Conservation (phyloP, 2,888 invertebrate species). For the Ligdia adustata region DNA sequence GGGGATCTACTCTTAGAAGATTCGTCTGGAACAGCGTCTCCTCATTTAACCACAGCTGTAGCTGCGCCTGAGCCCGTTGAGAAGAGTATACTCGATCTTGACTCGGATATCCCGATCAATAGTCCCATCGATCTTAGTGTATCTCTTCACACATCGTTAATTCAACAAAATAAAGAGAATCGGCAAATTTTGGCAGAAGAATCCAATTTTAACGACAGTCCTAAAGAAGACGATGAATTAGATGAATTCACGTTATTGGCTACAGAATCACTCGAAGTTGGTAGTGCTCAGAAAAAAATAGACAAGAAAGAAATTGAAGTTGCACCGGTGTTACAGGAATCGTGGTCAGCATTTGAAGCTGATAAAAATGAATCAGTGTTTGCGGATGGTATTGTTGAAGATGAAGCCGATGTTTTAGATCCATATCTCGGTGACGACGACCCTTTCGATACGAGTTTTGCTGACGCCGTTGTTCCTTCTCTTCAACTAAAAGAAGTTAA, state of each 20-base stretch:
- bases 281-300: slow-evolving; percentile 71
- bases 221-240: slow-evolving; percentile 85
- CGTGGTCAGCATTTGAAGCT: slow-evolving; percentile 88
- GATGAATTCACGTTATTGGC: slow-evolving; percentile 92
- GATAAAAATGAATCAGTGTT: slow-evolving; percentile 74
- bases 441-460: slow-evolving; percentile 94
- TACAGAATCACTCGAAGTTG: slow-evolving; percentile 88
- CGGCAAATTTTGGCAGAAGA: neutral
- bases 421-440: slow-evolving; percentile 86
- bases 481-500: slow-evolving; percentile 66
- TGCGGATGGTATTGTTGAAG: slow-evolving; percentile 74
- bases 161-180: slow-evolving; percentile 63
- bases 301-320: slow-evolving; percentile 67
- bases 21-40: slow-evolving; percentile 63
- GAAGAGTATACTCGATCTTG: slow-evolving; percentile 90
- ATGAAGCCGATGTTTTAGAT: slow-evolving; percentile 72
- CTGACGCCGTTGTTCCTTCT: slow-evolving; percentile 87
- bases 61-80: slow-evolving; percentile 85
- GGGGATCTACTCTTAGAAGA: slow-evolving; percentile 88
- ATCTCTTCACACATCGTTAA: slow-evolving; percentile 83
- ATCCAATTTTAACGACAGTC: neutral
- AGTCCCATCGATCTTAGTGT: slow-evolving; percentile 89
- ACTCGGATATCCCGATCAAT: slow-evolving; percentile 87
- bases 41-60: slow-evolving; percentile 46
- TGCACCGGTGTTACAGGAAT: slow-evolving; percentile 76